Base-by-base conservation (phyloP, 1,140 invertebrate species). In the Ostrea edulis region DNA sequence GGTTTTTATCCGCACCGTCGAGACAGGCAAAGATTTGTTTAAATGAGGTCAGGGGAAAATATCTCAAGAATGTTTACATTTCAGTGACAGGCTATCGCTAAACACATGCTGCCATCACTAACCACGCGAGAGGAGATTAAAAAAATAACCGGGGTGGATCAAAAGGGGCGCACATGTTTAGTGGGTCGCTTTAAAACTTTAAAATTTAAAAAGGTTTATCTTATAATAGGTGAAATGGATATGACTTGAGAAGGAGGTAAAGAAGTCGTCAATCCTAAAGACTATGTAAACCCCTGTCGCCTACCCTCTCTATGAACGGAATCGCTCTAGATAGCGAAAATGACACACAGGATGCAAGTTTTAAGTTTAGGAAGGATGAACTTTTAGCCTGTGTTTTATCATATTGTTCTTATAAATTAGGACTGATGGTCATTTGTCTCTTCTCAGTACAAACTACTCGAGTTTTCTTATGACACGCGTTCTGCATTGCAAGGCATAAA, bases 61-160 rank as follows among this genome's bases (percentile, higher is more conserved):
- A 77, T 77, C 68, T 77, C 29, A 35, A 77, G 68, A 77, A 77
- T 77, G 68, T 77, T 77, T 77, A 77, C 68, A 77, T 77, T 77
- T 14, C 9, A 77, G 25, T 35, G 68, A 77, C 68, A 77, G 68
- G 68, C 25, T 9, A 77, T 12, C 22, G 68, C 25, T 25, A 35
- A 35, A 35, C 17, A 29, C 9, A 12, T 35, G 25, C 25, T 12
- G 68, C 68, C 14, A 25, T 77, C 25, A 29, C 68, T 29, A 29
- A 77, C 14, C 25, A 62, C 12, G 58, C 58, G n/a, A n/a, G 58
- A 62, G 17, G 14, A 62, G 55, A 62, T 20, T 20, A n/a, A 17
- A 62, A 62, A 20, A 62, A 62, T 44, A 44, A 44, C 5, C 35
- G 17, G 55, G 55, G 55, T 62, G 14, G 12, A 29, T 35, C 9